Percentiles rank a stretch among this genome's conserved stretches.
Evolutionary conservation across 2,113 vertebrate species (phyloP).

Genomic region (Channa maculata): DNA sequence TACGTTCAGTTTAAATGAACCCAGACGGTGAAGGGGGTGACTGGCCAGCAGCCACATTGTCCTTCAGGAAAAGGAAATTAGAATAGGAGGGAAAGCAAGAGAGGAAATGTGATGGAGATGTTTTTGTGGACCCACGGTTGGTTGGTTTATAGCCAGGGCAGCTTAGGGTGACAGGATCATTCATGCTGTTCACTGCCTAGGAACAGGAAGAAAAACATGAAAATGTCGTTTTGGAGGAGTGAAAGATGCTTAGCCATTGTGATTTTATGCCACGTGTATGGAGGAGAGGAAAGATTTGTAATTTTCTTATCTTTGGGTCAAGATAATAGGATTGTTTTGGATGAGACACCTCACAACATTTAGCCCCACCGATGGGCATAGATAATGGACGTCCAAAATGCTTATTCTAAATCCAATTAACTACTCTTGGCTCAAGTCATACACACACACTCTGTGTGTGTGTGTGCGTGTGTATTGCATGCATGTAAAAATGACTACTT

Average conservation of each 20-base stretch:
- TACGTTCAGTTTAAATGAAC: slow-evolving; percentile 28
- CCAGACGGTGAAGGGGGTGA: slow-evolving; percentile 34
- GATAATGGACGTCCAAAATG: slow-evolving; percentile 56
- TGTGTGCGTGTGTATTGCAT: neutral
- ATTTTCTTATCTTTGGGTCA: slow-evolving; percentile 53
- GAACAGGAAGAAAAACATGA: neutral
- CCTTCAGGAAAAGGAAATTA: slow-evolving; percentile 35
- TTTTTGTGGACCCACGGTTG: slow-evolving; percentile 22
- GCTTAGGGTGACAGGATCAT: slow-evolving; percentile 11
- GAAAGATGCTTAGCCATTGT: neutral
- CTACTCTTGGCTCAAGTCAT: slow-evolving; percentile 30
- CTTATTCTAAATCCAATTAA: slow-evolving; percentile 64
- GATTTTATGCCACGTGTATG: neutral
- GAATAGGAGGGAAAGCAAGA: neutral
- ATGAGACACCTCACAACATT: slow-evolving; percentile 47
- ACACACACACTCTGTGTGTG: slow-evolving; percentile 10
- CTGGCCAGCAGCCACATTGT: slow-evolving; percentile 6
- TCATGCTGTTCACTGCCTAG: neutral
- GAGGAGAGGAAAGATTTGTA: neutral
- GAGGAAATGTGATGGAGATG: slow-evolving; percentile 9
- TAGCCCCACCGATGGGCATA: slow-evolving; percentile 44
- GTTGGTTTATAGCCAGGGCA: slow-evolving; percentile 1
- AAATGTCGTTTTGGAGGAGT: neutral
- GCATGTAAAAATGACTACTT: slow-evolving; percentile 50
- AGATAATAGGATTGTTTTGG: slow-evolving; percentile 58